These are phyloP conservation scores for Morpho deidamia DNA, from an alignment of 2,888 invertebrate genomes.

Conservation along the genomic window DNA sequence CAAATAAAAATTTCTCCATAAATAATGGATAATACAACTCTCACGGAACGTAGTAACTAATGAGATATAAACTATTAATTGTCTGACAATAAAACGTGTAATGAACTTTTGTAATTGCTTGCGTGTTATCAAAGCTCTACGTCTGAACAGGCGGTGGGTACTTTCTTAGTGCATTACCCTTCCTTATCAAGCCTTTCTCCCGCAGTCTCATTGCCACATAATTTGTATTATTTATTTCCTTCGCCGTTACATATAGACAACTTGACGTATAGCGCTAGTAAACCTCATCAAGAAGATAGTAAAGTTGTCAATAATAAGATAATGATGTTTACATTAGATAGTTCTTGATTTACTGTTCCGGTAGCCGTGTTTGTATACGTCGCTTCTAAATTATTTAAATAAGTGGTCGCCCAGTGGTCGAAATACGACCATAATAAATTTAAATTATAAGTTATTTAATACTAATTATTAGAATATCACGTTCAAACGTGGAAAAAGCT, in stretches of 20 bases:
- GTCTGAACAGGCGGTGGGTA: conserved; percentile 22
- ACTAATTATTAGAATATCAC: no score
- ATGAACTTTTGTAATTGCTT: conserved; percentile 7
- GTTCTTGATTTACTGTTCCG: conserved; percentile 20
- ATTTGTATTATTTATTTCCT: conserved; percentile 44
- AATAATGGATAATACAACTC: conserved; percentile 1
- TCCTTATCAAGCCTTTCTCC: conserved; percentile 43
- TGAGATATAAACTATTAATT: not conserved
- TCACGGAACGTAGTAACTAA: not conserved
- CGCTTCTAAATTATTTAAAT: not conserved
- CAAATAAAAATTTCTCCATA: not conserved
- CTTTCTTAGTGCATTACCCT: conserved; percentile 47
- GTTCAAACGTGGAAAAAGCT: no score
- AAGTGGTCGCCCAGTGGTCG: no score
- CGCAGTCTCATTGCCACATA: conserved; percentile 38
- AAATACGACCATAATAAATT: no score
- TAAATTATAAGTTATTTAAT: no score
- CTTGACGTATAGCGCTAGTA: conserved; percentile 31
- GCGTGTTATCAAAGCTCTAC: conserved; percentile 13
- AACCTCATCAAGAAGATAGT: conserved; percentile 18
- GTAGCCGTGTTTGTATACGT: conserved; percentile 9
- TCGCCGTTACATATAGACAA: conserved; percentile 32
- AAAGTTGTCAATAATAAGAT: conserved; percentile 9
- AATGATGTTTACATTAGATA: conserved; percentile 15
- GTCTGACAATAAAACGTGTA: not conserved